A percentile compares a stretch with the other conserved stretches of the same genome.
These are phyloP conservation scores for Catharus minimus DNA, from an alignment of 2,113 vertebrate genomes.

Conservation along the genomic window DNA sequence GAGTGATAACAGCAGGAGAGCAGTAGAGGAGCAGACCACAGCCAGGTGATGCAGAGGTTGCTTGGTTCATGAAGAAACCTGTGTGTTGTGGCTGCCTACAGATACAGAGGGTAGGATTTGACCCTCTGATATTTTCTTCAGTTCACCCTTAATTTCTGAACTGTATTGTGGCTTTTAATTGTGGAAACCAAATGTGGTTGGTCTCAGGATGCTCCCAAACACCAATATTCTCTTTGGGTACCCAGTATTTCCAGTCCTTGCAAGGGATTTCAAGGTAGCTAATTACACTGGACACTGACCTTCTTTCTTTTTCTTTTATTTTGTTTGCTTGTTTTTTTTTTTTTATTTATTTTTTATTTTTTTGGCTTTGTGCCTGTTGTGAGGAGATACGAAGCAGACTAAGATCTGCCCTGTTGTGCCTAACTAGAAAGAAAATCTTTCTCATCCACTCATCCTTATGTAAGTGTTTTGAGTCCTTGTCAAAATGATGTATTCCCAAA, in stretches of 20 bases:
- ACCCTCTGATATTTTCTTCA: neutral
- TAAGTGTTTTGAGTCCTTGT: slow-evolving; percentile 22
- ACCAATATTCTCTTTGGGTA: neutral
- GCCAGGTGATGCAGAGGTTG: neutral
- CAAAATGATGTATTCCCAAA: slow-evolving; percentile 5
- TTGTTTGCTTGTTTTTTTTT: neutral
- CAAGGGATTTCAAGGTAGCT: neutral
- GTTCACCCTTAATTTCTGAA: neutral
- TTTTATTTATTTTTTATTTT: neutral
- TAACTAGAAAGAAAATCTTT: slow-evolving; percentile 41
- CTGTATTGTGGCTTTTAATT: neutral
- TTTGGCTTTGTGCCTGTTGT: neutral
- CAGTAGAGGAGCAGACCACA: neutral
- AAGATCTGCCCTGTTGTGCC: neutral
- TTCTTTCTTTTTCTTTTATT: neutral
- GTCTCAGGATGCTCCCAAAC: neutral
- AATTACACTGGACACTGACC: neutral
- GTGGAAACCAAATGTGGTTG: neutral
- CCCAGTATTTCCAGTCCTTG: neutral
- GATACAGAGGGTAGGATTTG: neutral
- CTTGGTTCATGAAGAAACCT: neutral
- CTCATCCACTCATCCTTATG: neutral
- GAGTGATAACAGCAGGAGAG: neutral
- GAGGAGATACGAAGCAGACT: neutral
- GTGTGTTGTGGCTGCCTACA: too few relatives aligned